Conservation (phyloP, 2,888 invertebrate genomes). For the Heliconius cydno region DNA sequence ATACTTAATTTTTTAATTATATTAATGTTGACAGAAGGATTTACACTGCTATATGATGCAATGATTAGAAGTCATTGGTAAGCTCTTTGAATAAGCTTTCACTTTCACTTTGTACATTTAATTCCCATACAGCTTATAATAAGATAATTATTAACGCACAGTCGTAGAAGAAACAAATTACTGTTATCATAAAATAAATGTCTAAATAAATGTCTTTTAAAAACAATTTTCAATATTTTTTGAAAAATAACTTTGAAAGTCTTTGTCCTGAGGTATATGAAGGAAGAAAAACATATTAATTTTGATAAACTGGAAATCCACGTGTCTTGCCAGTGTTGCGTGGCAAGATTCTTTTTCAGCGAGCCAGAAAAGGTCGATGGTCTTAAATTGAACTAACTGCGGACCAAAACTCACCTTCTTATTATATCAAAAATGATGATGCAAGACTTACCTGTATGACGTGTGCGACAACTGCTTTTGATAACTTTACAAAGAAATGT, state of each 20-base stretch:
- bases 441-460: background rate
- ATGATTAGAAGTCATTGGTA: background rate
- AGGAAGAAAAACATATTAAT: background rate
- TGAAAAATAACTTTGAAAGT: background rate
- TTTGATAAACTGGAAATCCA: background rate
- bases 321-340: conserved; percentile 15
- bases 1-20: background rate
- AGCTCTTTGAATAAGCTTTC: conserved; percentile 2
- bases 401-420: background rate
- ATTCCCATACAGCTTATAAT: background rate
- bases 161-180: background rate
- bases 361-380: conserved; percentile 1
- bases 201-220: background rate
- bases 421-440: background rate
- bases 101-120: background rate
- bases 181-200: background rate
- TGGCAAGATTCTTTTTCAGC: conserved; percentile 15
- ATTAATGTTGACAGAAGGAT: background rate
- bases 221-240: background rate
- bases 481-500: background rate
- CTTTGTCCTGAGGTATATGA: background rate
- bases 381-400: background rate
- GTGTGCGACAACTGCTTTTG: background rate
- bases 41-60: background rate
- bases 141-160: background rate